Conservation (phyloP, 2,113 vertebrate species). For the Chamaetylas fuelleborni region DNA sequence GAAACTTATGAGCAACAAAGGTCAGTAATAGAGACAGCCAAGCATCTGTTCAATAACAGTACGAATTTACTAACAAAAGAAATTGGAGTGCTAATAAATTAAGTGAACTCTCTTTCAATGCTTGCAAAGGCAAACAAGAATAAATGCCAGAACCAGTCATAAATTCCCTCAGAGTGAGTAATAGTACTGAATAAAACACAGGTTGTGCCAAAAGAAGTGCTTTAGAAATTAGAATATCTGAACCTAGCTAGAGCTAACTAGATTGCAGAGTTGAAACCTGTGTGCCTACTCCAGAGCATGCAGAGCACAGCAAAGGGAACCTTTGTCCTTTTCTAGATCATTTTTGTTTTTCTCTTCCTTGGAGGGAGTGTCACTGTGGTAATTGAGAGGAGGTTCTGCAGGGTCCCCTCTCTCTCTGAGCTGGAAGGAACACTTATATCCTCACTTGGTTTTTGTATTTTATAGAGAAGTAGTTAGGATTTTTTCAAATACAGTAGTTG, state of each 20-base stretch:
- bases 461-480: background rate
- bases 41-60: background rate
- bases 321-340: background rate
- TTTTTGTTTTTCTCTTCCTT: background rate
- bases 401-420: background rate
- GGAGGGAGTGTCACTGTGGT: background rate
- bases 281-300: background rate
- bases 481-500: background rate
- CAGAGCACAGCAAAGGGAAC: background rate
- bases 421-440: background rate
- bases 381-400: background rate
- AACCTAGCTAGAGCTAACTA: background rate
- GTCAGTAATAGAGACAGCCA: background rate
- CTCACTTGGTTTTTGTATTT: background rate
- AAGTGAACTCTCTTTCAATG: background rate
- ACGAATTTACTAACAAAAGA: constrained; percentile 15
- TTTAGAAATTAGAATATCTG: constrained; percentile 1
- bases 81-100: background rate
- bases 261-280: background rate
- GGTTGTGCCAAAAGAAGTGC: background rate
- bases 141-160: background rate
- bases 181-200: background rate
- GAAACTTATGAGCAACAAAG: background rate
- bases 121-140: background rate
- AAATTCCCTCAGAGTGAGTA: background rate